Evolutionary conservation across 2,888 invertebrate genomes (phyloP).

Genomic region (Troilus luridus): DNA sequence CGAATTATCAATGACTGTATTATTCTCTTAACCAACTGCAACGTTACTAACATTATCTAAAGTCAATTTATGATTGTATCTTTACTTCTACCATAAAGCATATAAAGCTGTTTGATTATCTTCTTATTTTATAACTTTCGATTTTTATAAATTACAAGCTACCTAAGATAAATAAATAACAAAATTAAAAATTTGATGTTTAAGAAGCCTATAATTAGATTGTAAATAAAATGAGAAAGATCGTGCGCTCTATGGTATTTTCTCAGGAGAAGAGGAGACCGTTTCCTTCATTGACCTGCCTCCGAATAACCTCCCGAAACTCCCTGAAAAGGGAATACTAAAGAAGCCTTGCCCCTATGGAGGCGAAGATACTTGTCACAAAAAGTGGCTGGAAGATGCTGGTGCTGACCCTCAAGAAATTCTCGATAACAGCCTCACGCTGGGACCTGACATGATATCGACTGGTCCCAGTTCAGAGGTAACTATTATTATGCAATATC

Average conservation of each 20-base stretch:
- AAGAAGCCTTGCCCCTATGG: constrained; percentile 88
- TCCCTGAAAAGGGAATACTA: constrained; percentile 92
- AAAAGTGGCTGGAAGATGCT: constrained; percentile 76
- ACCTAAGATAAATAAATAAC: not conserved
- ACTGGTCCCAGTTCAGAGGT: constrained; percentile 78
- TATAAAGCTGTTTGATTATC: not conserved
- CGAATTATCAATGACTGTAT: not conserved
- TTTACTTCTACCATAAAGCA: not conserved
- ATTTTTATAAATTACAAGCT: not conserved
- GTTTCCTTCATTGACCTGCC: constrained; percentile 87
- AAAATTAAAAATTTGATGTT: not conserved
- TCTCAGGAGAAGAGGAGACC: constrained; percentile 77
- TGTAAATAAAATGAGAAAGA: constrained; percentile 13
- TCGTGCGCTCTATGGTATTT: constrained; percentile 36
- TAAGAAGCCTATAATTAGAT: not conserved
- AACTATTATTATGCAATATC: not conserved
- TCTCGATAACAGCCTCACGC: constrained; percentile 78
- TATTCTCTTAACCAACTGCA: not conserved
- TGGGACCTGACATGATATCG: constrained; percentile 72
- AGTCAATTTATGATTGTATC: not conserved
- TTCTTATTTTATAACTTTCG: not conserved
- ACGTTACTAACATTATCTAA: not conserved
- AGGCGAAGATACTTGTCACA: constrained; percentile 77
- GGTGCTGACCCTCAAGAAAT: constrained; percentile 81
- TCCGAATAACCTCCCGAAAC: constrained; percentile 81